Conservation (phyloP, 2,888 invertebrate genomes). For the Cancer borealis region DNA sequence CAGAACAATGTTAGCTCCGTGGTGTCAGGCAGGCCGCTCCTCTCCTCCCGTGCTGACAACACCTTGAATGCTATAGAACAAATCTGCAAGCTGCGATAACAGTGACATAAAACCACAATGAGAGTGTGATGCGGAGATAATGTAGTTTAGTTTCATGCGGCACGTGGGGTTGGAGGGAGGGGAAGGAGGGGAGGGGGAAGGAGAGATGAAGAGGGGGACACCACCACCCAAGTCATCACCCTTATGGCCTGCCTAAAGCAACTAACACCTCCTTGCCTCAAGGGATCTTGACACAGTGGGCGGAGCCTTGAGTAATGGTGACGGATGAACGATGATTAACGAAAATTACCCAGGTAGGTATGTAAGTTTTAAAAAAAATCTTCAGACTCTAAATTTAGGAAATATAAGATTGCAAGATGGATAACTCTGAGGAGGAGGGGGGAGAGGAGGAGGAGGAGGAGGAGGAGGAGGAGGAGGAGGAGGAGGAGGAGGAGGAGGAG, state of each 20-base stretch:
- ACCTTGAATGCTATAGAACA: background rate
- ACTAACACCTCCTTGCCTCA: slow-evolving; percentile 52
- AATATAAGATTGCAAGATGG: slow-evolving; percentile 44
- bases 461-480: background rate
- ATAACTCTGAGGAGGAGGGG: background rate
- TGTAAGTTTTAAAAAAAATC: slow-evolving; percentile 36
- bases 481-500: background rate
- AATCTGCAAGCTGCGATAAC: slow-evolving; percentile 30
- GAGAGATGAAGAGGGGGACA: no score
- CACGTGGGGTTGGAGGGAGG: background rate
- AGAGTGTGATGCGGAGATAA: background rate
- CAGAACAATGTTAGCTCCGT: slow-evolving; percentile 18
- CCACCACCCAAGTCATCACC: background rate
- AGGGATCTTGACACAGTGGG: slow-evolving; percentile 56
- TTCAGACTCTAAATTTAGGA: background rate
- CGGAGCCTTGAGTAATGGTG: slow-evolving; percentile 68
- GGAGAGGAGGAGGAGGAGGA: background rate
- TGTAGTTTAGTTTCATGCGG: background rate
- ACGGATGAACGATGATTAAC: slow-evolving; percentile 69
- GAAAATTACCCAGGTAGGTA: slow-evolving; percentile 62
- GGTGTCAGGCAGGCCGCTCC: background rate
- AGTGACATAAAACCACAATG: slow-evolving; percentile 27
- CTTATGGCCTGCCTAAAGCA: slow-evolving; percentile 14
- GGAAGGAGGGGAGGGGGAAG: background rate
- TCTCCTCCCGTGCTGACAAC: background rate